Evolutionary conservation across 2,888 invertebrate genomes (phyloP), one percentile per base, ranked within the genome.

Genomic region (Meta bourneti): DNA sequence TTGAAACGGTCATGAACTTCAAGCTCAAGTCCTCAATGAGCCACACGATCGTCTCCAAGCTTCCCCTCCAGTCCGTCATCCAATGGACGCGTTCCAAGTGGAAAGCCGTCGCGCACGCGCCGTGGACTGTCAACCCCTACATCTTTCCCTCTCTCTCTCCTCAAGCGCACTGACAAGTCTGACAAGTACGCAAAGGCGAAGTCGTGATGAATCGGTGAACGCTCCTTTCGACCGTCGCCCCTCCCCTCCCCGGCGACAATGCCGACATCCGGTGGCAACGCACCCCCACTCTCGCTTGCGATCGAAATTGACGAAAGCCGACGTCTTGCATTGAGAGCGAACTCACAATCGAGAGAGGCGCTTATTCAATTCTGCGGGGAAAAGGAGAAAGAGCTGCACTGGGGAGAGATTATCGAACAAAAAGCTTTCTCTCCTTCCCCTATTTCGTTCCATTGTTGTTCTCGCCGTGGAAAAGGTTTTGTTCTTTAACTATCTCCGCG

Each of bases 121-220:
- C 48, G 6, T 48, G 6, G 72, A 19, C 34, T 34, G n/a, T 5
- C 69, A 61, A 90, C 90, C 85, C 77, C 86, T 90, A 90, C 90
- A 83, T 11, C 48, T 49, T 75, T 70, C 34, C 34, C 34, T 34
- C 34, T 34, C 34, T 48, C 84, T 79, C 81, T 80, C 74, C 77
- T 84, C 85, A 90, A 85, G 85, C 81, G 79, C 80, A 90, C 86
- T 90, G 90, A 90, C 90, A 90, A 90, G 90, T 90, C 90, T 77
- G 90, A 86, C 90, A 90, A 86, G 90, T 74, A 80, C n/a, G 77
- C 77, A 51, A n/a, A n/a, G 20, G 19, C 54, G 34, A 34, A 34
- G 34, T 34, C 34, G 34, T 34, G 34, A 34, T 34, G 52, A 16
- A 54, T 20, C 54, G 13, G 81, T 54, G 34, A 9, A n/a, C 61